Percentiles rank a stretch among this genome's conserved stretches.
Evolutionary conservation across 1,140 invertebrate genomes (phyloP).

Genomic region (Bombus pascuorum): DNA sequence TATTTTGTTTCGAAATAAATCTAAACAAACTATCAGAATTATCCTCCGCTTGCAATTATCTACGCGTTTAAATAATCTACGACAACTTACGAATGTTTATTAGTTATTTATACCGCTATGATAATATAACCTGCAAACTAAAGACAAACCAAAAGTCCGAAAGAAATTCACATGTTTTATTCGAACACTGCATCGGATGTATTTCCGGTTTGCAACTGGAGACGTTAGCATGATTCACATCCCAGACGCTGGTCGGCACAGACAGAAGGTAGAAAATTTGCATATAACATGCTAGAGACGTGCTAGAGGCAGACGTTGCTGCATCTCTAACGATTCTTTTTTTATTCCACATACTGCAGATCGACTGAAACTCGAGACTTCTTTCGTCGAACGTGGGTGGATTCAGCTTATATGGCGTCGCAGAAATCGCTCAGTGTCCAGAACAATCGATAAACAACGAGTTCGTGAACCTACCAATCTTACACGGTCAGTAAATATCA

Average conservation of each 20-base stretch:
- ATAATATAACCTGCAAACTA: neutral
- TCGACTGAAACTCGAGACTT: slow-evolving; percentile 53
- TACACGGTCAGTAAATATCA: neutral
- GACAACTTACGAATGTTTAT: neutral
- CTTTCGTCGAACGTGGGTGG: slow-evolving; percentile 35
- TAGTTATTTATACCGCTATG: neutral
- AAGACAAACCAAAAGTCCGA: neutral
- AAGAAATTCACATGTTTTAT: slow-evolving; percentile 28
- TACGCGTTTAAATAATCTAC: neutral
- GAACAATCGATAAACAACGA: slow-evolving; percentile 12
- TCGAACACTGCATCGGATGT: slow-evolving; percentile 37
- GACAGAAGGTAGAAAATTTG: slow-evolving; percentile 56
- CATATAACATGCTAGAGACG: slow-evolving; percentile 56
- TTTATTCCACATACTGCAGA: slow-evolving; percentile 28
- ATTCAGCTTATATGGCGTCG: neutral
- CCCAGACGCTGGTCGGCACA: slow-evolving; percentile 14
- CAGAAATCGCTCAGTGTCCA: neutral
- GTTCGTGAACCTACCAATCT: neutral
- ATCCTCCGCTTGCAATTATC: neutral
- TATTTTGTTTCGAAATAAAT: neutral
- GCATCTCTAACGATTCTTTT: neutral
- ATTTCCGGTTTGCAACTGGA: slow-evolving; percentile 64
- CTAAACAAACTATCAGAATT: neutral
- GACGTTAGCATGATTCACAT: slow-evolving; percentile 59
- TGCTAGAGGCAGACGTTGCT: slow-evolving; percentile 12